Evolutionary conservation across 2,888 invertebrate species (phyloP).

Genomic region (Lepas anatifera): DNA sequence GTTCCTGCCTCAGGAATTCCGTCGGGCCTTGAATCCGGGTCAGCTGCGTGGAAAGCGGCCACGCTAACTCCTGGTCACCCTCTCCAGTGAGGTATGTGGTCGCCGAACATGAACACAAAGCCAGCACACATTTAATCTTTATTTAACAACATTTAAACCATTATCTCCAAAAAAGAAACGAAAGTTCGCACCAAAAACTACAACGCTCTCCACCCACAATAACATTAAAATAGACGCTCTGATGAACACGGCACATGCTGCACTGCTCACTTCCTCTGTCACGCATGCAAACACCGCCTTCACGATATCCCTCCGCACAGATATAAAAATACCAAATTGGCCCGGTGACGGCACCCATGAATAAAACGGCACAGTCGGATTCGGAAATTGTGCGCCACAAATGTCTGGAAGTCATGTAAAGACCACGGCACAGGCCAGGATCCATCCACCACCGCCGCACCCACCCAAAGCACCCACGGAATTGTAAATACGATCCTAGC

Average conservation of each 20-base stretch:
- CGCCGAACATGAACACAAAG: too few relatives aligned
- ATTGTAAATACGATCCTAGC: too few relatives aligned
- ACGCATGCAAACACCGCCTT: not conserved
- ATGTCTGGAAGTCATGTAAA: too few relatives aligned
- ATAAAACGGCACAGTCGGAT: not conserved
- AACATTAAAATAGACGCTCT: not conserved
- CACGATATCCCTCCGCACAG: not conserved
- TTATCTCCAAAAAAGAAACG: not conserved
- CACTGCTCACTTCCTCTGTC: not conserved
- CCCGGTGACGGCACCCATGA: not conserved
- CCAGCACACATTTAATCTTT: not conserved
- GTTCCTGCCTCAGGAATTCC: too few relatives aligned
- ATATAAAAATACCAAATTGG: conserved; percentile 4
- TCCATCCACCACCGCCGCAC: not conserved
- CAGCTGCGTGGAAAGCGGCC: not conserved
- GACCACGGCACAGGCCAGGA: too few relatives aligned
- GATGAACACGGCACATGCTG: not conserved
- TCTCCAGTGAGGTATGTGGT: too few relatives aligned
- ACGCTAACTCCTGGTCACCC: too few relatives aligned
- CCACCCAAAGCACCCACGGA: too few relatives aligned
- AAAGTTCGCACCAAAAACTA: not conserved
- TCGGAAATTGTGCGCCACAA: not conserved
- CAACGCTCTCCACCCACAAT: not conserved
- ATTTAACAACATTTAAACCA: not conserved
- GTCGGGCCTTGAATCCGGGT: too few relatives aligned